phyloP scores from a whole-genome alignment of 2,797 vertebrate species.

The Siniperca undulata region DNA sequence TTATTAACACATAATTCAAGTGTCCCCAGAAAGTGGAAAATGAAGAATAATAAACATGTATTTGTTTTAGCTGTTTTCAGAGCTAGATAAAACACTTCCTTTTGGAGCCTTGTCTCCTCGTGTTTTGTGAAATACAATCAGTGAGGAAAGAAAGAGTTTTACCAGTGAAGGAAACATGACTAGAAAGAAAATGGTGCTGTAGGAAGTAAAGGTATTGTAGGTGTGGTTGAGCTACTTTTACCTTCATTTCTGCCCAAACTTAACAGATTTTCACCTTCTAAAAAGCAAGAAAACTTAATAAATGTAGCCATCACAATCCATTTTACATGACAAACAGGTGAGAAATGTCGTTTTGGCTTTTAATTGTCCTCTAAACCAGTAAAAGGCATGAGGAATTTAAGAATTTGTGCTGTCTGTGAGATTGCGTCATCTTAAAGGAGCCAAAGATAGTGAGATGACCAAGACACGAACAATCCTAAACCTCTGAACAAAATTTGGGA shows the following conservation, averaged over 20 bases:
- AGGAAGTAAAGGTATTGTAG: not conserved
- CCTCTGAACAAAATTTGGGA: not conserved
- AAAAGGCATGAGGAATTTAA: not conserved
- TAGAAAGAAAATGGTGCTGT: not conserved
- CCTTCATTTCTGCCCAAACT: not conserved
- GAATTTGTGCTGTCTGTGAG: not conserved
- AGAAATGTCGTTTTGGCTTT: not conserved
- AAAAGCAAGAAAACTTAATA: not conserved
- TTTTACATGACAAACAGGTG: not conserved
- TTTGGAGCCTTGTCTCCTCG: not conserved
- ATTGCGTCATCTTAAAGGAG: not conserved
- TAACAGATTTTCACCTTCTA: not conserved
- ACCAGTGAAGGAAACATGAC: not conserved
- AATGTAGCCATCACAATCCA: accelerated
- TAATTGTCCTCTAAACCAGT: not conserved
- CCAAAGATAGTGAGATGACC: not conserved
- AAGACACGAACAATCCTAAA: not conserved
- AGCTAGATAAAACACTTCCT: slow-evolving; percentile 11
- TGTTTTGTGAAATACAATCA: slow-evolving; percentile 21
- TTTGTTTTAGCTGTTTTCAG: slow-evolving; percentile 52
- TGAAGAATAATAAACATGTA: slow-evolving; percentile 31
- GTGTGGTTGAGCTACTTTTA: not conserved
- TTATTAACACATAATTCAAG: slow-evolving; percentile 50
- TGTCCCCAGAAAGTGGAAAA: slow-evolving; percentile 42
- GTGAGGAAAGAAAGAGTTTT: not conserved